A percentile compares a stretch with the other conserved stretches of the same genome.
These are phyloP conservation scores for Lerista edwardsae DNA, from an alignment of 2,797 vertebrate genomes.

Conservation along the genomic window DNA sequence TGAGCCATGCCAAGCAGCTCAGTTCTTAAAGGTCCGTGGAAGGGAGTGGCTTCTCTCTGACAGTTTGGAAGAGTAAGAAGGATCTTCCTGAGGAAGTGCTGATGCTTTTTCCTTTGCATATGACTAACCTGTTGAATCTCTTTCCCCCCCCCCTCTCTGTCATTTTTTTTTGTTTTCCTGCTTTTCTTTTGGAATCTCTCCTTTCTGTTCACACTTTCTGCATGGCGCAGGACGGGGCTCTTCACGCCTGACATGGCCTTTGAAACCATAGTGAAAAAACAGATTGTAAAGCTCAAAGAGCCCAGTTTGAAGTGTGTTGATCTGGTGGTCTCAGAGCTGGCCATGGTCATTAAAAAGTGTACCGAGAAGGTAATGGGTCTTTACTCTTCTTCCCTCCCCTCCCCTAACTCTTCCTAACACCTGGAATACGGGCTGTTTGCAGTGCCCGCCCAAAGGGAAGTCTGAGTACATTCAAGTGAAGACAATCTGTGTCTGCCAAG, in stretches of 20 bases:
- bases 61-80: constrained; percentile 26
- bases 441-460: constrained; percentile 23
- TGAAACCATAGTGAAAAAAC: constrained; percentile 94
- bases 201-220: constrained; percentile 61
- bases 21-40: neutral
- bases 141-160: constrained; percentile 52
- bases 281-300: constrained; percentile 92
- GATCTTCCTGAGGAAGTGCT: constrained; percentile 63
- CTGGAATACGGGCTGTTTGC: constrained; percentile 48
- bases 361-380: constrained; percentile 84
- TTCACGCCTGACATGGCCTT: constrained; percentile 94
- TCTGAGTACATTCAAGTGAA: neutral
- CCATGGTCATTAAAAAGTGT: constrained; percentile 90
- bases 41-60: neutral
- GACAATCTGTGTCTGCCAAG: neutral
- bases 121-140: constrained; percentile 63
- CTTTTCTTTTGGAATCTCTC: constrained; percentile 57
- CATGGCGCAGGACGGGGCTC: constrained; percentile 87
- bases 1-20: neutral
- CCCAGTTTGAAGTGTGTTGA: constrained; percentile 94
- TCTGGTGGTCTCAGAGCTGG: constrained; percentile 90
- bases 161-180: constrained; percentile 34
- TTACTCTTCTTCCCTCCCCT: constrained; percentile 32
- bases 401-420: constrained; percentile 19
- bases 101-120: constrained; percentile 48